phyloP scores from a whole-genome alignment of 2,797 vertebrate species.

The Mormyrops attenuatus region DNA sequence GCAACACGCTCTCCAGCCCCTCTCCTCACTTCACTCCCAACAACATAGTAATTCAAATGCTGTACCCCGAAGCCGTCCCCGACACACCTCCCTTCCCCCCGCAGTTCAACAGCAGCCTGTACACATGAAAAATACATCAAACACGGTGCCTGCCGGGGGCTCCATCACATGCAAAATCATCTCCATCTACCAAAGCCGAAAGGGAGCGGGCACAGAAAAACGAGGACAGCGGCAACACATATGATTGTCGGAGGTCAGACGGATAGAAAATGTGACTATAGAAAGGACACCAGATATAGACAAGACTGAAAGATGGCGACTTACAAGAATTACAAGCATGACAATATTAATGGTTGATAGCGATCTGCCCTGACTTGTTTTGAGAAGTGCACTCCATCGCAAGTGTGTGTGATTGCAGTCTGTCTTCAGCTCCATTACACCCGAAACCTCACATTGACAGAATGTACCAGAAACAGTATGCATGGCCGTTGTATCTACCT shows the following conservation, averaged over 20 bases:
- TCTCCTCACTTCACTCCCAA: constrained; percentile 41
- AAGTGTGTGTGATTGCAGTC: neutral
- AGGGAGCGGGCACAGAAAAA: constrained; percentile 33
- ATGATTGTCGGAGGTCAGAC: constrained; percentile 21
- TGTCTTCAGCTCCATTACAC: neutral
- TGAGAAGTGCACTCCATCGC: neutral
- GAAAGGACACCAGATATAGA: constrained; percentile 8
- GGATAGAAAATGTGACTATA: neutral
- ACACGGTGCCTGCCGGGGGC: constrained; percentile 55
- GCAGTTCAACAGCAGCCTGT: constrained; percentile 62
- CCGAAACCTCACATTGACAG: neutral
- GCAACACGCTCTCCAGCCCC: constrained; percentile 23
- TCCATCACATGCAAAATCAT: constrained; percentile 62
- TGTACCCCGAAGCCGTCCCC: constrained; percentile 57
- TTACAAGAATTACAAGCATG: neutral
- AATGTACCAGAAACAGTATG: neutral
- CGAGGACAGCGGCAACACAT: constrained; percentile 30
- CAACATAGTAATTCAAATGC: constrained; percentile 68
- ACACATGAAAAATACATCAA: constrained; percentile 78
- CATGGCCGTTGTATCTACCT: neutral
- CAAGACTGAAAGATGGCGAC: neutral
- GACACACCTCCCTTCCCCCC: constrained; percentile 39
- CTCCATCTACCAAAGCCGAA: constrained; percentile 52
- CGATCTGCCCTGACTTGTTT: neutral
- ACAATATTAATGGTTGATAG: neutral